phyloP scores from a whole-genome alignment of 1,140 invertebrate genomes.

The Euura lappo region DNA sequence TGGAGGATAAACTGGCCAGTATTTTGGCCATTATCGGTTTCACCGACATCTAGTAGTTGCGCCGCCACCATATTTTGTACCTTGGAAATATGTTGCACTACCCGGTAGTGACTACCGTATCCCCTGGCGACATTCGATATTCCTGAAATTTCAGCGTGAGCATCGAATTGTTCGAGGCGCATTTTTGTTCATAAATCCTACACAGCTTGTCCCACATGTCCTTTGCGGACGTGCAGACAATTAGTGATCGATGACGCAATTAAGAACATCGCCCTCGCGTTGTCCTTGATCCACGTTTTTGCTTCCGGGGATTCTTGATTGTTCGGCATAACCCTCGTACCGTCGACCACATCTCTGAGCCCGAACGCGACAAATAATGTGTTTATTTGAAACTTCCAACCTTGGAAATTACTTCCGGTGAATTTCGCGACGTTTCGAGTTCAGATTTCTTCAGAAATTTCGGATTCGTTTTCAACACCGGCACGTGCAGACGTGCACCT shows the following conservation, averaged over 20 bases:
- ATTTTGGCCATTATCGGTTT: slow-evolving; percentile 33
- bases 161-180: slow-evolving; percentile 12
- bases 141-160: slow-evolving; percentile 17
- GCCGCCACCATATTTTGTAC: slow-evolving; percentile 26
- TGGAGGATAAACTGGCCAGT: slow-evolving; percentile 17
- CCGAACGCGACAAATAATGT: no score
- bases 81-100: slow-evolving; percentile 43
- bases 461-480: no score
- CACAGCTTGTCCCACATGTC: slow-evolving; percentile 23
- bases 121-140: slow-evolving; percentile 32
- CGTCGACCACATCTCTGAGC: slow-evolving; percentile 20
- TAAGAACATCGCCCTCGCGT: slow-evolving; percentile 42
- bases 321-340: slow-evolving; percentile 25
- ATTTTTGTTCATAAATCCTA: slow-evolving; percentile 15
- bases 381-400: no score
- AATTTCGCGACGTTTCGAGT: no score
- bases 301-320: neutral
- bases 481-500: no score
- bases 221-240: slow-evolving; percentile 24
- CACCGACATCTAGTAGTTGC: slow-evolving; percentile 42
- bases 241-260: slow-evolving; percentile 37
- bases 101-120: slow-evolving; percentile 9
- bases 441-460: no score
- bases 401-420: no score
- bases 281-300: slow-evolving; percentile 36